phyloP scores from a whole-genome alignment of 2,888 invertebrate species.

The Chelonus formosanus region DNA sequence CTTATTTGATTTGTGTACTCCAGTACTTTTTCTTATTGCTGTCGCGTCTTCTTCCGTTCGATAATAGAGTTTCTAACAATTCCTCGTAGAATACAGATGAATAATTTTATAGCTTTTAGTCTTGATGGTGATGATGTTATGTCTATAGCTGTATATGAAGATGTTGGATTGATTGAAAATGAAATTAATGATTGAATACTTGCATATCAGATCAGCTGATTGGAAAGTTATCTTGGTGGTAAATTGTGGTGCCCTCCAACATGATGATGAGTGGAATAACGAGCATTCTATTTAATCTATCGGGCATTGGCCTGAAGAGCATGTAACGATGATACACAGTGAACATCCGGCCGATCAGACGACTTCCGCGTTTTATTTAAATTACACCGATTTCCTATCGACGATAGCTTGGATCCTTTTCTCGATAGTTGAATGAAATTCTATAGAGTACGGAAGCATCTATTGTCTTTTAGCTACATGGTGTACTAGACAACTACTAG shows the following conservation, averaged over 20 bases:
- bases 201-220: no score
- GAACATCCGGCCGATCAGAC: not conserved
- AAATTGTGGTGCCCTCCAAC: no score
- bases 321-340: not conserved
- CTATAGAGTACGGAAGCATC: constrained; percentile 51
- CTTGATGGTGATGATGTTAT: not conserved
- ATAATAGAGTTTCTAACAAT: constrained; percentile 9
- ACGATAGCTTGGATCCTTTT: not conserved
- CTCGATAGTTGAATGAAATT: constrained; percentile 29
- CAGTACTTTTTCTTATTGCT: constrained; percentile 8
- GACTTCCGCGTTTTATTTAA: not conserved
- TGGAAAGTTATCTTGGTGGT: no score
- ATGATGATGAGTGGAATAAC: no score
- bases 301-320: no score
- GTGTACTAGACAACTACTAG: constrained; percentile 13
- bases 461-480: constrained; percentile 44
- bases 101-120: constrained; percentile 2
- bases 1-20: constrained; percentile 4
- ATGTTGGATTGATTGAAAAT: no score
- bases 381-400: not conserved
- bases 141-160: no score
- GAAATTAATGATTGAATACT: no score
- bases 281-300: no score
- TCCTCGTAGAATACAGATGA: constrained; percentile 3
- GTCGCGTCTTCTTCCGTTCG: constrained; percentile 21